Conservation (phyloP, 2,797 vertebrate species). For the Melanotaenia pygmaea region DNA sequence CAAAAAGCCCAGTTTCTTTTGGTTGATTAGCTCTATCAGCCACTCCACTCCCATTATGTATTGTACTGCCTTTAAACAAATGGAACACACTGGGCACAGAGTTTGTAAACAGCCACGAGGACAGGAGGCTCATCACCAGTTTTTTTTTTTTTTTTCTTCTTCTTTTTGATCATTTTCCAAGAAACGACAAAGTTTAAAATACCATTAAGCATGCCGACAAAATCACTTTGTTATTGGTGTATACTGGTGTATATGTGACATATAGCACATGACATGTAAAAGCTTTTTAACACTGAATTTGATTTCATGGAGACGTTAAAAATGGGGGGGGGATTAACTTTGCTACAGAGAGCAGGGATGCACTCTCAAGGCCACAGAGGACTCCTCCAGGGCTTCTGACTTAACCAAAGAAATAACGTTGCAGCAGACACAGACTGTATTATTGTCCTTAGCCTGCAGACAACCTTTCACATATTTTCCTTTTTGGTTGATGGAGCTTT, state of each 20-base stretch:
- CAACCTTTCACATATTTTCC: conserved; percentile 77
- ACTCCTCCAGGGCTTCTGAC: conserved; percentile 66
- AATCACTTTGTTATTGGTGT: neutral
- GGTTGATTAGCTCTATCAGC: too few relatives aligned
- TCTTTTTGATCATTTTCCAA: neutral
- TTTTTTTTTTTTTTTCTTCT: neutral
- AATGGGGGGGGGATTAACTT: conserved; percentile 17
- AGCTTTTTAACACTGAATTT: conserved; percentile 9
- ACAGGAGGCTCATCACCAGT: neutral
- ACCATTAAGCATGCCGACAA: neutral
- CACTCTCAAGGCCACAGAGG: conserved; percentile 55
- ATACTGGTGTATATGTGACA: too few relatives aligned
- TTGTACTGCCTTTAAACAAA: neutral
- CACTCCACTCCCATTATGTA: neutral
- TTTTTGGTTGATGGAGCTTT: conserved; percentile 69
- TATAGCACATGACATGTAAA: conserved; percentile 8
- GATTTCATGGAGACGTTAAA: conserved; percentile 32
- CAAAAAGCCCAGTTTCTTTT: neutral
- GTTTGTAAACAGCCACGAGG: neutral
- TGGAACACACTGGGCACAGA: neutral
- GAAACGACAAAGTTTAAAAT: neutral
- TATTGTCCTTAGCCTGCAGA: conserved; percentile 75
- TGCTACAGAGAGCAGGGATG: conserved; percentile 39
- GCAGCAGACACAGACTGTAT: conserved; percentile 72
- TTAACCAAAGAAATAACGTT: conserved; percentile 69